A percentile compares a stretch with the other conserved stretches of the same genome.
phyloP scores from a whole-genome alignment of 2,888 invertebrate genomes.

The Campopleginae sp. region DNA sequence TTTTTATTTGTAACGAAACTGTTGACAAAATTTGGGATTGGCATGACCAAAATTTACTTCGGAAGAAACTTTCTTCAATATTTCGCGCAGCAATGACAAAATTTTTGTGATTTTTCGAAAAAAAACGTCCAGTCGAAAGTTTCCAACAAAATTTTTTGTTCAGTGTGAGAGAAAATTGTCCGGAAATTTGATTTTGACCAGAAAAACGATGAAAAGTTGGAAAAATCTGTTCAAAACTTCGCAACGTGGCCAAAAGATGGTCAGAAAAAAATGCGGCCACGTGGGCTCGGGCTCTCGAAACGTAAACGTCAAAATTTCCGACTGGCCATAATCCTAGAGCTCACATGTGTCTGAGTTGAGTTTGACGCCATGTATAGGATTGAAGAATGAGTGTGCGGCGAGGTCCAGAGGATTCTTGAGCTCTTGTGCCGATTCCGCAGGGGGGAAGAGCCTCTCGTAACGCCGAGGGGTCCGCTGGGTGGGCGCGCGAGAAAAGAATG shows the following conservation, averaged over 20 bases:
- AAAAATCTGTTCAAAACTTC: background rate
- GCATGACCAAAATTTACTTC: too few relatives aligned
- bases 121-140: too few relatives aligned
- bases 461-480: constrained; percentile 53
- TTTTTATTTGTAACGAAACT: too few relatives aligned
- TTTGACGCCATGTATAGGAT: background rate
- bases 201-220: background rate
- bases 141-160: too few relatives aligned
- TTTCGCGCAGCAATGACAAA: too few relatives aligned
- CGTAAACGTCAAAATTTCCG: constrained; percentile 23
- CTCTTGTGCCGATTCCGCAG: constrained; percentile 15
- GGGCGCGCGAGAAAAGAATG: constrained; percentile 61
- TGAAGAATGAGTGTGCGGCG: background rate
- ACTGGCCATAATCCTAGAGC: constrained; percentile 14
- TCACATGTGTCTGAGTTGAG: constrained; percentile 28
- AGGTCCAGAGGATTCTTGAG: constrained; percentile 14
- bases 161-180: too few relatives aligned
- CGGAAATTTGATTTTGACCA: background rate
- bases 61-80: too few relatives aligned
- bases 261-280: background rate
- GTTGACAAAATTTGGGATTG: too few relatives aligned
- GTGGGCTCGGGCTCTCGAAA: background rate
- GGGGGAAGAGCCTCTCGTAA: constrained; percentile 52
- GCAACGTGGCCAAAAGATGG: background rate
- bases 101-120: too few relatives aligned